phyloP scores from a whole-genome alignment of 1,140 invertebrate species.

The Calephelis nemesis region DNA sequence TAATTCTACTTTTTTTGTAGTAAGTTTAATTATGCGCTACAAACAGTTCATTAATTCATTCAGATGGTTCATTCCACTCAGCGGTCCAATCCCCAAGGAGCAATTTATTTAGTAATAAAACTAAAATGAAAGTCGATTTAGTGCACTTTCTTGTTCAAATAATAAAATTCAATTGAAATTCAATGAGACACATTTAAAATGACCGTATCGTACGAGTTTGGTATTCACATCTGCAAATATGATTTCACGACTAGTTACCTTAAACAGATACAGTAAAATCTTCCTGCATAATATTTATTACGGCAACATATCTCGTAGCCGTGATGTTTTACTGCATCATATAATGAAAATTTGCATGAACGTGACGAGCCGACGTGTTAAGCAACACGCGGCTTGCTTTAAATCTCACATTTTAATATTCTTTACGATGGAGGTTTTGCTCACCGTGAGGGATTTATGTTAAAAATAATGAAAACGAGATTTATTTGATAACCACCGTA shows the following conservation, averaged over 20 bases:
- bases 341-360: constrained; percentile 34
- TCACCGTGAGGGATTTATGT: constrained; percentile 9
- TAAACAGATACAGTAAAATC: neutral
- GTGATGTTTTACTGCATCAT: constrained; percentile 34
- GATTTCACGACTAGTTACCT: constrained; percentile 1
- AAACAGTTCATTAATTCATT: too few relatives aligned
- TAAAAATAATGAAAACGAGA: constrained; percentile 16
- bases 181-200: too few relatives aligned
- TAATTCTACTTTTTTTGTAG: too few relatives aligned
- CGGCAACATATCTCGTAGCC: constrained; percentile 7
- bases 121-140: too few relatives aligned
- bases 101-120: too few relatives aligned
- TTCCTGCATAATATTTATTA: neutral
- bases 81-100: too few relatives aligned
- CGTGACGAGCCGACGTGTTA: constrained; percentile 32
- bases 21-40: too few relatives aligned
- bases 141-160: too few relatives aligned
- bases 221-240: neutral
- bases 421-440: constrained; percentile 5
- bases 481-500: constrained; percentile 3
- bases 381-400: constrained; percentile 19
- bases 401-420: constrained; percentile 17
- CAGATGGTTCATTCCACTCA: too few relatives aligned
- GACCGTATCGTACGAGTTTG: too few relatives aligned
- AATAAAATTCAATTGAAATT: too few relatives aligned